Conservation (phyloP, 53 echinoderm and acorn worm genomes). For the Glandiceps talaboti region DNA sequence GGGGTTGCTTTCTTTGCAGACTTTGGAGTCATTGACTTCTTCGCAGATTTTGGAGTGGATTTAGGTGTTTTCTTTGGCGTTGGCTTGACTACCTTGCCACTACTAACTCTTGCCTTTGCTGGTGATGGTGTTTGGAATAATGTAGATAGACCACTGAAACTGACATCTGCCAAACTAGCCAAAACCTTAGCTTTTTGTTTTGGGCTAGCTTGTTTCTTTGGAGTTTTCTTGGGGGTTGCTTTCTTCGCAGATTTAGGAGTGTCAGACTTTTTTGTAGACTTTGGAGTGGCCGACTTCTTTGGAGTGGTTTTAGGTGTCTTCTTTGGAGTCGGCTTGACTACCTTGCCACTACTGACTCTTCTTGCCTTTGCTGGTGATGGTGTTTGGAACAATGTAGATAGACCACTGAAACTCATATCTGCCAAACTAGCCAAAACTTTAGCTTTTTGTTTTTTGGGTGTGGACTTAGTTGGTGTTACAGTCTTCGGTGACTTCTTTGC, state of each 20-base stretch:
- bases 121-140: conserved; percentile 81
- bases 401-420: conserved; percentile 80
- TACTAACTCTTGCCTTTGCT: conserved; percentile 21
- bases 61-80: conserved; percentile 37
- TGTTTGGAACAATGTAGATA: conserved; percentile 72
- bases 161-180: conserved; percentile 53
- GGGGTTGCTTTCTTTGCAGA: conserved; percentile 12
- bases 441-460: conserved; percentile 24
- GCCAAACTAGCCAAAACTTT: conserved; percentile 21
- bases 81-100: conserved; percentile 60
- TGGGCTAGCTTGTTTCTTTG: not conserved
- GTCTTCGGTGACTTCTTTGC: not conserved
- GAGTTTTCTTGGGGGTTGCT: conserved; percentile 8
- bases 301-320: conserved; percentile 24
- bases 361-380: conserved; percentile 45
- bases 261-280: conserved; percentile 8
- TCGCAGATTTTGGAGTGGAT: conserved; percentile 7
- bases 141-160: conserved; percentile 75
- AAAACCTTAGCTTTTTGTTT: too few species aligned
- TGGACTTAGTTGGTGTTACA: conserved; percentile 3
- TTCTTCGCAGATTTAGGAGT: conserved; percentile 5
- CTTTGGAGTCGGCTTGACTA: conserved; percentile 46
- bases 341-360: conserved; percentile 39
- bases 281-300: conserved; percentile 18
- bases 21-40: conserved; percentile 14